These are phyloP conservation scores for Drosophila subsilvestris DNA, from an alignment of 2,888 invertebrate genomes.

Conservation along the genomic window DNA sequence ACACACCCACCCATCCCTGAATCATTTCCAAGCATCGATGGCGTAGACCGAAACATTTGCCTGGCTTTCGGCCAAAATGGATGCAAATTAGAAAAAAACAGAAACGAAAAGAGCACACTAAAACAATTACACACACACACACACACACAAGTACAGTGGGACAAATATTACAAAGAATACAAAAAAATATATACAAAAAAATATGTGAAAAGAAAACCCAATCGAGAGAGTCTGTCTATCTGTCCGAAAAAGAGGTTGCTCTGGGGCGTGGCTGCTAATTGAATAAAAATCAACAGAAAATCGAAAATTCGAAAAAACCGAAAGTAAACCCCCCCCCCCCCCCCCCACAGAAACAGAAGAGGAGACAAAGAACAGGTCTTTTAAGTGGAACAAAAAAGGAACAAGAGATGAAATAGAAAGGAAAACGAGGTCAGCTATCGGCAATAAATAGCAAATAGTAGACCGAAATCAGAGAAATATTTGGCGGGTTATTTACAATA, in stretches of 20 bases:
- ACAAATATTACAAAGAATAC: slow-evolving; percentile 45
- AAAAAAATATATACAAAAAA: slow-evolving; percentile 25
- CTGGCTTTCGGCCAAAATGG: slow-evolving; percentile 69
- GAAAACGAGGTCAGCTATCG: slow-evolving; percentile 58
- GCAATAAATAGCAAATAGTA: slow-evolving; percentile 28
- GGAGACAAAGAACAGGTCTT: slow-evolving; percentile 23
- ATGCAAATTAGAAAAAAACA: slow-evolving; percentile 59
- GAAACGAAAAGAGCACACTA: slow-evolving; percentile 40
- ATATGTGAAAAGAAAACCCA: slow-evolving; percentile 44
- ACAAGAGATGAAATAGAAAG: slow-evolving; percentile 21
- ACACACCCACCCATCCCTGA: slow-evolving; percentile 28
- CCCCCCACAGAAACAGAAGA: slow-evolving; percentile 13
- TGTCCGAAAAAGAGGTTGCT: slow-evolving; percentile 41
- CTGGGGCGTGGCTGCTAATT: slow-evolving; percentile 52
- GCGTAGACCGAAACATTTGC: slow-evolving; percentile 65
- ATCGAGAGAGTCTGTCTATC: slow-evolving; percentile 42
- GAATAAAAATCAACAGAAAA: slow-evolving; percentile 48
- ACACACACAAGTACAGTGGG: slow-evolving; percentile 32
- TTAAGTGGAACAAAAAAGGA: slow-evolving; percentile 23
- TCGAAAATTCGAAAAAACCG: slow-evolving; percentile 32
- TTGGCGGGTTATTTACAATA: slow-evolving; percentile 55
- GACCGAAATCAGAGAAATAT: slow-evolving; percentile 23
- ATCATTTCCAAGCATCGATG: slow-evolving; percentile 70
- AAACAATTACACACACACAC: slow-evolving; percentile 43
- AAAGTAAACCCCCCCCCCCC: slow-evolving; percentile 25